Conservation (phyloP, 2,797 vertebrate genomes). For the Saxicola maurus region DNA sequence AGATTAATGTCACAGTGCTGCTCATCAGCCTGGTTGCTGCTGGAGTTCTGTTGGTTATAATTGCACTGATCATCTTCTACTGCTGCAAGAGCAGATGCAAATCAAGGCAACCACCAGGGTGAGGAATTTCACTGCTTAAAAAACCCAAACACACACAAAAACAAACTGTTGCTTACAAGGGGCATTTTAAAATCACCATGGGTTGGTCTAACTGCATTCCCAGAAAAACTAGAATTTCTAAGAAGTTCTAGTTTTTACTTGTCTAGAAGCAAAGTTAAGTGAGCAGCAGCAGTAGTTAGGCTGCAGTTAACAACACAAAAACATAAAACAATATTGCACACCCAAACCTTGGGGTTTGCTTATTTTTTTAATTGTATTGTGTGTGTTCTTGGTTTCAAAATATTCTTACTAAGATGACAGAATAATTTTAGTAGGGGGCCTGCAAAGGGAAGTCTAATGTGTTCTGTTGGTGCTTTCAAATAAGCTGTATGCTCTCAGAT, state of each 20-base stretch:
- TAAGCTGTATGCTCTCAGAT: neutral
- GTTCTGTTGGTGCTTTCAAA: neutral
- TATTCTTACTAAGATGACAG: neutral
- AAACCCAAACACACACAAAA: neutral
- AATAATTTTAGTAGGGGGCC: neutral
- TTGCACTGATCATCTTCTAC: conserved; percentile 82
- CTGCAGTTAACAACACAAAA: neutral
- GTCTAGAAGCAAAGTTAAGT: neutral
- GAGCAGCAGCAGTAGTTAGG: neutral
- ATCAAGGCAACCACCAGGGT: conserved; percentile 72
- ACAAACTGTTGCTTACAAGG: neutral
- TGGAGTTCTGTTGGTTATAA: conserved; percentile 79
- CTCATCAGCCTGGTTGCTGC: conserved; percentile 84
- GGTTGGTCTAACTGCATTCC: neutral
- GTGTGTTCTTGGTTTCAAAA: neutral
- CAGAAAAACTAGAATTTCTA: neutral
- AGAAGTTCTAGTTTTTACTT: neutral
- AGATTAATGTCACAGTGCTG: conserved; percentile 84
- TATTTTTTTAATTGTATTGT: too few species aligned
- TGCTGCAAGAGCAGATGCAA: conserved; percentile 81
- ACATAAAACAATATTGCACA: neutral
- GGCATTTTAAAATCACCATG: neutral
- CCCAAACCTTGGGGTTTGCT: neutral
- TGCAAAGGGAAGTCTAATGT: fast-evolving
- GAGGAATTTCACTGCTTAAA: conserved; percentile 48